A percentile compares a stretch with the other conserved stretches of the same genome.
Conservation (phyloP, 2,113 vertebrate genomes). For the human (Homo sapiens) region GRCh38 chr3:73949501-73950000, state of each 20-base stretch:
- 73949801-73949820: slow-evolving; percentile 32
- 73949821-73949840: not conserved
- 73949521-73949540: not conserved
- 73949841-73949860: not conserved
- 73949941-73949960: not conserved
- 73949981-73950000: not conserved
- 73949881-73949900: not conserved
- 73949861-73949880: slow-evolving; percentile 52
- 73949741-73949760: slow-evolving; percentile 42
- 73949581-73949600: not conserved
- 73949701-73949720: slow-evolving; percentile 47
- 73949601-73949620: not conserved
- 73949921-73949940: not conserved
- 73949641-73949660: not conserved
- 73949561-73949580: slow-evolving; percentile 30
- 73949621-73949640: not conserved
- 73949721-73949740: not conserved
- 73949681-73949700: not conserved
- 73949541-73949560: not conserved
- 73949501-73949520: not conserved
- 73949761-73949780: slow-evolving; percentile 56
- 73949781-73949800: slow-evolving; percentile 62
- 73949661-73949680: not conserved
- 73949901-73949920: slow-evolving; percentile 8
- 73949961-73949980: not conserved